Base-by-base conservation (phyloP, 2,888 invertebrate species). In the Lypha dubia region DNA sequence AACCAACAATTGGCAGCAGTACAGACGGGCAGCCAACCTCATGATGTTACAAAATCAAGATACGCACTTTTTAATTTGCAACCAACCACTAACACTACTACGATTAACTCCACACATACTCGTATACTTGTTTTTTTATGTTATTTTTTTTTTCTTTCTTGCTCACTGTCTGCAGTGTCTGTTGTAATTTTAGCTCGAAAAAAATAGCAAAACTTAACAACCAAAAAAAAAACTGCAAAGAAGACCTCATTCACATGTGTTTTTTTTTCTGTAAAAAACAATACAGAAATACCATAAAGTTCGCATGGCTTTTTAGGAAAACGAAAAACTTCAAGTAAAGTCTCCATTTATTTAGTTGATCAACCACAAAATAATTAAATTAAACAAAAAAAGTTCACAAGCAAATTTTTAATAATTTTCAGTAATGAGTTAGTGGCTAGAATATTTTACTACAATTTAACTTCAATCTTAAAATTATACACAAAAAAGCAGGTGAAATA, bases 51-150 rank as follows among this genome's bases (percentile, higher is more conserved):
- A 84, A 84, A 22, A 84, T 84, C 84, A 81, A 81, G 81, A 84
- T 84, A 84, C 84, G 84, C 84, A 84, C 84, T 84, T 84, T 84
- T 84, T 70, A 81, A 81, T 84, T 81, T 84, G 56, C 68, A 84
- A 80, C 56, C 76, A 80, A 65, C 63, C 68, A 79, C 71, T 13
- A 53, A n/a, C 8, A 49, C 44, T 62, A 58, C 68, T 15, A 15
- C 68, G 67, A 60, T 49, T 60, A 49, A 76, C 24, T 58, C 4
- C 24, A 38, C 22, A 15, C 60, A 6, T 60, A 32, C 44, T 62
- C 62, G n/a, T n/a, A n/a, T n/a, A n/a, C n/a, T n/a, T n/a, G n/a
- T n/a, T n/a, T n/a, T n/a, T n/a, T n/a, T n/a, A n/a, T n/a, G n/a
- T n/a, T n/a, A n/a, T n/a, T n/a, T n/a, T n/a, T n/a, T n/a, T n/a